phyloP scores from a whole-genome alignment of 2,888 invertebrate genomes.

The Elgonia sp. region DNA sequence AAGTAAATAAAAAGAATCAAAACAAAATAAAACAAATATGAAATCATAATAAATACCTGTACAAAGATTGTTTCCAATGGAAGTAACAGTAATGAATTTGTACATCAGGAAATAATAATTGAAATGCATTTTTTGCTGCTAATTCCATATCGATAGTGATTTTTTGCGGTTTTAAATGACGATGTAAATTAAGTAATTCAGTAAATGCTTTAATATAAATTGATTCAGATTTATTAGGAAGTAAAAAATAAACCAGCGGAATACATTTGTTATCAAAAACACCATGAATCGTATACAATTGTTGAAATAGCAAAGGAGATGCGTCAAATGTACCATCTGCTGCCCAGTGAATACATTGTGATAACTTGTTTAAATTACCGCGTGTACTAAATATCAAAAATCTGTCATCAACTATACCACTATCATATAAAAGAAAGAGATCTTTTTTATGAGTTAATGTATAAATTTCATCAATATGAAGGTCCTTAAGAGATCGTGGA shows the following conservation, averaged over 20 bases:
- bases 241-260: slow-evolving; percentile 13
- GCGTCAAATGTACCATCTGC: slow-evolving; percentile 6
- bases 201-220: background rate
- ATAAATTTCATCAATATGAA: background rate
- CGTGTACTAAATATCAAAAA: background rate
- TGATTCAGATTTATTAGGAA: slow-evolving; percentile 13
- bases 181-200: background rate
- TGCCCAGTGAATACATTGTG: slow-evolving; percentile 1
- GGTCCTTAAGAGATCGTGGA: background rate
- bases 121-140: slow-evolving; percentile 11
- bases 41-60: slow-evolving; percentile 1
- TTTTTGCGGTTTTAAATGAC: slow-evolving; percentile 1
- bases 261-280: background rate
- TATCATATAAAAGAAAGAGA: slow-evolving; percentile 4
- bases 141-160: slow-evolving; percentile 26
- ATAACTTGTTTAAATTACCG: background rate
- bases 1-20: slow-evolving; percentile 9
- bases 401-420: background rate
- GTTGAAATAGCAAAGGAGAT: background rate
- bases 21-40: background rate
- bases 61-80: slow-evolving; percentile 27
- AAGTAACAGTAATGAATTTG: slow-evolving; percentile 28
- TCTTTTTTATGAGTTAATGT: slow-evolving; percentile 4
- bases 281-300: background rate
- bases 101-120: background rate